Base-by-base conservation (phyloP, 2,797 vertebrate species). In the Macroramphosus scolopax region DNA sequence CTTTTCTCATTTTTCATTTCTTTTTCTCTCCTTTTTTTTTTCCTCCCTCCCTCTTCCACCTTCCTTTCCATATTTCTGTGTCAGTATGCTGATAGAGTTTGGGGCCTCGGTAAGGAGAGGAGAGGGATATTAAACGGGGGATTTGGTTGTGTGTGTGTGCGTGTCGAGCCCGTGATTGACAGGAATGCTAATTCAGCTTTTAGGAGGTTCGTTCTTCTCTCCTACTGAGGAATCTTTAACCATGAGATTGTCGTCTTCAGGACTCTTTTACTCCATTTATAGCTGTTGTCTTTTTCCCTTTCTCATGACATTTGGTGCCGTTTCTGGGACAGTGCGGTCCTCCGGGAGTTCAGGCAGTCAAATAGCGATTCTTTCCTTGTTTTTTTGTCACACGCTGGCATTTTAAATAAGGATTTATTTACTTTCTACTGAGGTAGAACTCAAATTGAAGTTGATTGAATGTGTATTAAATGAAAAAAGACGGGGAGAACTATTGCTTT, bases 111-210 rank as follows among this genome's bases (percentile, higher is more conserved):
- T 68, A 74, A 75, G 77, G 76, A 80, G 57, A 49, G 68, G 75
- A n/a, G n/a, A n/a, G n/a, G n/a, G 70, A 82, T 84, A 85, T 84
- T 73, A 84, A 80, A 80, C 62, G 43, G 50, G 69, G 54, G 43
- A 55, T 68, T 54, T 42, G 51, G 40, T 57, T 64, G 72, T 67
- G 65, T 65, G 26, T 36, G 71, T 17, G 24, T 63, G 32, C 24
- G 45, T 28, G 31, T n/a, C 62, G 48, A 30, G 52, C 35, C 45
- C 49, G 57, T 81, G 84, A 88, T 79, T 72, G 85, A 82, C 82
- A 76, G 79, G 78, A 86, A 87, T 86, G 81, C 85, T 86, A 84
- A 85, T 83, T 83, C 77, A 83, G 80, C 75, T 81, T 78, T 81
- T 69, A 72, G 75, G 76, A 75, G 81, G n/a, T 79, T 85, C 75